Evolutionary conservation across 2,888 invertebrate genomes (phyloP).

Genomic region (Laothoe populi): DNA sequence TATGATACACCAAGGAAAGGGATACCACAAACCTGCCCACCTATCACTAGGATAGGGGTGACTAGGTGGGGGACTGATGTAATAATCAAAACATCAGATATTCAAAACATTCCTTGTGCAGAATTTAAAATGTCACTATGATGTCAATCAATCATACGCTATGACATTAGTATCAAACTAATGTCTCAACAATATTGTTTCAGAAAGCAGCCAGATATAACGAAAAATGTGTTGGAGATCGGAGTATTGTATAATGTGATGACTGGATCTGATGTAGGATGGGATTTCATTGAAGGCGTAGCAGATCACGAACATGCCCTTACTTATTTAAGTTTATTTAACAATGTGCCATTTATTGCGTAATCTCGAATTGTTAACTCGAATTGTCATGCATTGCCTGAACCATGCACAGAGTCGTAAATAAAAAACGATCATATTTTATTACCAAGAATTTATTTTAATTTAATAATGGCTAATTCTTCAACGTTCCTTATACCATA

Average conservation of each 20-base stretch:
- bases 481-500: slow-evolving; percentile 59
- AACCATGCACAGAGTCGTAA: slow-evolving; percentile 51
- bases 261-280: slow-evolving; percentile 5
- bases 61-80: no score
- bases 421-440: slow-evolving; percentile 57
- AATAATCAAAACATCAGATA: no score
- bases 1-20: no score
- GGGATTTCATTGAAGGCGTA: neutral
- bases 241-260: slow-evolving; percentile 20
- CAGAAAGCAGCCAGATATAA: slow-evolving; percentile 79
- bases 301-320: neutral
- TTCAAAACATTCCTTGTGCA: no score
- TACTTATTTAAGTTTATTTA: slow-evolving; percentile 41
- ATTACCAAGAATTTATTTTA: slow-evolving; percentile 75
- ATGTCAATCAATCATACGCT: no score
- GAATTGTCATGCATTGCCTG: slow-evolving; percentile 38
- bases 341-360: slow-evolving; percentile 68
- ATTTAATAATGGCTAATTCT: slow-evolving; percentile 64
- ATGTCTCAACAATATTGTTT: slow-evolving; percentile 42
- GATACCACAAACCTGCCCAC: no score
- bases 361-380: slow-evolving; percentile 56
- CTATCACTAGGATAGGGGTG: no score
- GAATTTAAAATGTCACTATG: no score
- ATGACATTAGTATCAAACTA: no score
- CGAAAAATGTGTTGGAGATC: slow-evolving; percentile 39